Evolutionary conservation across 2,888 invertebrate genomes (phyloP).

Genomic region (Diabrotica balteata): DNA sequence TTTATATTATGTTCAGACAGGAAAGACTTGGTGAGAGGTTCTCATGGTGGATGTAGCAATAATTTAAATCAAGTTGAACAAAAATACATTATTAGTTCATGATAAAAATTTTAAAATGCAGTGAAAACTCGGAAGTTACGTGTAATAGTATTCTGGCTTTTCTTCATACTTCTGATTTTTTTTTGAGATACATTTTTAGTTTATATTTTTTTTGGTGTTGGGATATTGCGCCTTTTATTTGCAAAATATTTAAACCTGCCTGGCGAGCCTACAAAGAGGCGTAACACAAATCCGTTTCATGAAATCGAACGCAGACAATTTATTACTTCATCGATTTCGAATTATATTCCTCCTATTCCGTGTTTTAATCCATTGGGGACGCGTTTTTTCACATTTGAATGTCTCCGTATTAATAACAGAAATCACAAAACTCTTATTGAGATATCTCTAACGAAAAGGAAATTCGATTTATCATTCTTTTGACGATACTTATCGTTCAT

Average conservation of each 20-base stretch:
- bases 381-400: constrained; percentile 40
- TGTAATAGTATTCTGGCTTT: too few species aligned
- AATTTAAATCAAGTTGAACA: too few species aligned
- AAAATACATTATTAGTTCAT: too few species aligned
- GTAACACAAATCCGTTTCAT: constrained; percentile 22
- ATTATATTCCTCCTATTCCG: constrained; percentile 51
- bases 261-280: constrained; percentile 10
- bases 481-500: constrained; percentile 14
- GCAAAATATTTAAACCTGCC: not conserved
- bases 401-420: constrained; percentile 39
- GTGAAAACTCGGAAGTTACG: too few species aligned
- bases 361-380: constrained; percentile 42
- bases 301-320: constrained; percentile 45
- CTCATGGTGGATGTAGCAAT: too few species aligned
- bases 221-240: too few species aligned
- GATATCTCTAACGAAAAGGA: constrained; percentile 15
- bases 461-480: constrained; percentile 19
- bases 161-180: too few species aligned
- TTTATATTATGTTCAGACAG: too few species aligned
- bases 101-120: too few species aligned
- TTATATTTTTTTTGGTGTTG: too few species aligned
- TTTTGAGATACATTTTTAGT: too few species aligned
- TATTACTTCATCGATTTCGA: constrained; percentile 53
- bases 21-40: too few species aligned
- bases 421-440: constrained; percentile 15